Conservation (phyloP, 2,113 vertebrate species). For the Falco punctatus region DNA sequence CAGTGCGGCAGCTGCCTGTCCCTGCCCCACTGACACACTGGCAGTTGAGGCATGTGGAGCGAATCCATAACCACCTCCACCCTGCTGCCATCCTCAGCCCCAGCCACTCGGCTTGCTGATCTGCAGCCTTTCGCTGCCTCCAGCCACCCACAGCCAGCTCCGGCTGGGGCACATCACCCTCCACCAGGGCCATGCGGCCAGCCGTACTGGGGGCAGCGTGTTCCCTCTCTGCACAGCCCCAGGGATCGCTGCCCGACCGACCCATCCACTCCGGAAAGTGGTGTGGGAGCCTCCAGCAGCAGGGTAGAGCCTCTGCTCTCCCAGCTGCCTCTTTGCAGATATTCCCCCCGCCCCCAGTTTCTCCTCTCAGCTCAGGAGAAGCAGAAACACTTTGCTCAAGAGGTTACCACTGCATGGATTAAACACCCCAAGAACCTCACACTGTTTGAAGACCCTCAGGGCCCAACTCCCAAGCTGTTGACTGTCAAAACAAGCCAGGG, state of each 20-base stretch:
- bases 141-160: not conserved
- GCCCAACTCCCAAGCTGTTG: not conserved
- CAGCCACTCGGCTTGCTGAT: not conserved
- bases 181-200: not conserved
- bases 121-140: not conserved
- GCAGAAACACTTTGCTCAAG: not conserved
- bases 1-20: not conserved
- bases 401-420: not conserved
- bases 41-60: fast-evolving
- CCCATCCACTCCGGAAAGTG: fast-evolving
- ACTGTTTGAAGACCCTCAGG: not conserved
- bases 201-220: fast-evolving
- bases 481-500: not conserved
- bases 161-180: not conserved
- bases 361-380: not conserved
- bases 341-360: not conserved
- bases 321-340: not conserved
- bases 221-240: not conserved
- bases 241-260: fast-evolving
- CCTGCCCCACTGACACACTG: fast-evolving
- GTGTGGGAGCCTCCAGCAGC: not conserved
- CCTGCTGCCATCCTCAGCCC: not conserved
- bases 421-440: not conserved
- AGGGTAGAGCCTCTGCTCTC: not conserved
- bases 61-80: fast-evolving